Percentiles rank a stretch among this genome's conserved stretches.
Conservation (phyloP, 2,113 vertebrate genomes). For the Catharus bicknelli region DNA sequence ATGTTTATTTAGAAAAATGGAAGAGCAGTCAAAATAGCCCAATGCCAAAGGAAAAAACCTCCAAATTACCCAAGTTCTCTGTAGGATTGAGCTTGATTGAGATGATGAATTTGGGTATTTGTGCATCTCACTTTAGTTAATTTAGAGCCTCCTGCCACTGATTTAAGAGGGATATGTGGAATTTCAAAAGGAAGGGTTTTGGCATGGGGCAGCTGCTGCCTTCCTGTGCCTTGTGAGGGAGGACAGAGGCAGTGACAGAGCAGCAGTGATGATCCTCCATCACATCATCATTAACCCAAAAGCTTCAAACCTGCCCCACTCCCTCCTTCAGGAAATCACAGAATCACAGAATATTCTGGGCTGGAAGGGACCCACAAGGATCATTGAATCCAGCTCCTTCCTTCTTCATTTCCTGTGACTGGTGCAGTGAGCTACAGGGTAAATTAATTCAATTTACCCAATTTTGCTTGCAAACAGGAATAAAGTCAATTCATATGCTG, state of each 20-base stretch:
- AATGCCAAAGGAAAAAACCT: fast-evolving
- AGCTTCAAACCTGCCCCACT: not conserved
- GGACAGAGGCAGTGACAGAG: not conserved
- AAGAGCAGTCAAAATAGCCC: not conserved
- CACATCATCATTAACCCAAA: not conserved
- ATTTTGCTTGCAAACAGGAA: slow-evolving; percentile 17
- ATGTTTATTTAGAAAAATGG: not conserved
- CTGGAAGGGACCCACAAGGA: not conserved
- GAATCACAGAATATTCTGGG: not conserved
- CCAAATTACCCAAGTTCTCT: not conserved
- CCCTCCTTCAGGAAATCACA: not conserved
- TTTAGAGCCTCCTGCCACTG: not conserved
- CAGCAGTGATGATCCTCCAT: not conserved
- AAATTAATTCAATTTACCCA: slow-evolving; percentile 20
- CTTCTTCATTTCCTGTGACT: not conserved
- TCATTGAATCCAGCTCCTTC: not conserved
- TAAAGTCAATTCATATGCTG: not conserved
- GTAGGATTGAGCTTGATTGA: not conserved
- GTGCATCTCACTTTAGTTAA: not conserved
- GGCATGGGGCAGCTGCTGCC: not conserved
- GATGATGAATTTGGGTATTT: not conserved
- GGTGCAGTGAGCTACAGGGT: not conserved
- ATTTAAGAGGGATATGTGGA: not conserved
- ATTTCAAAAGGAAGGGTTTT: not conserved
- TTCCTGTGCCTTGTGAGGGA: not conserved